phyloP scores from a whole-genome alignment of 2,888 invertebrate genomes.

The Cylindroiulus punctatus region DNA sequence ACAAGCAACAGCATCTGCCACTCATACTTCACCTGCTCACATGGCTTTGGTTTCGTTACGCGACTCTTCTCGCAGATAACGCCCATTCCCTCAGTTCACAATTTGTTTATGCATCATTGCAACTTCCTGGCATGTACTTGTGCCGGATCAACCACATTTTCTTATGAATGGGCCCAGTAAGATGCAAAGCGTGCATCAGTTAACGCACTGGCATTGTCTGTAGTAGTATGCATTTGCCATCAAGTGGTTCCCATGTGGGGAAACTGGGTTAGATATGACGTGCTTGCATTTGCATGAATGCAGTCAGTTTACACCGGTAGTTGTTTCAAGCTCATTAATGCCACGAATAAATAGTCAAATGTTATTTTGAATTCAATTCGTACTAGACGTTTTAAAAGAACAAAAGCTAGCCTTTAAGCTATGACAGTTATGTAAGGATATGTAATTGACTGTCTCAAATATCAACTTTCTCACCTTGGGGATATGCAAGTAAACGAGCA shows the following conservation, averaged over 20 bases:
- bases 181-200: constrained; percentile 1
- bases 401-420: neutral
- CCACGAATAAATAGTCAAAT: neutral
- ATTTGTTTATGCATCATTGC: constrained; percentile 23
- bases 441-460: neutral
- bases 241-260: neutral
- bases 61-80: constrained; percentile 53
- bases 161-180: neutral
- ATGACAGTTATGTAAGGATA: neutral
- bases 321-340: neutral
- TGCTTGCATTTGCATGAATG: constrained; percentile 1
- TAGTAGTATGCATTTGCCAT: neutral
- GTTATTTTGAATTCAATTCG: neutral
- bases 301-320: neutral
- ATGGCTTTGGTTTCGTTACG: constrained; percentile 37
- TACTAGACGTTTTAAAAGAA: neutral
- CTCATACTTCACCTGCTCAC: constrained; percentile 48
- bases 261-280: neutral
- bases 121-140: constrained; percentile 25
- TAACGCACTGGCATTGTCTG: neutral
- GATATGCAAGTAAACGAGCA: neutral
- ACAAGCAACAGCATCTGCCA: constrained; percentile 24
- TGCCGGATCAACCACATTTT: neutral
- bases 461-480: neutral
- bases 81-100: neutral